Evolutionary conservation across 37 sponge, comb jelly and placozoan species (phyloP), one percentile per base, ranked within the genome.

Genomic region (Halisarca cf. caerulea): DNA sequence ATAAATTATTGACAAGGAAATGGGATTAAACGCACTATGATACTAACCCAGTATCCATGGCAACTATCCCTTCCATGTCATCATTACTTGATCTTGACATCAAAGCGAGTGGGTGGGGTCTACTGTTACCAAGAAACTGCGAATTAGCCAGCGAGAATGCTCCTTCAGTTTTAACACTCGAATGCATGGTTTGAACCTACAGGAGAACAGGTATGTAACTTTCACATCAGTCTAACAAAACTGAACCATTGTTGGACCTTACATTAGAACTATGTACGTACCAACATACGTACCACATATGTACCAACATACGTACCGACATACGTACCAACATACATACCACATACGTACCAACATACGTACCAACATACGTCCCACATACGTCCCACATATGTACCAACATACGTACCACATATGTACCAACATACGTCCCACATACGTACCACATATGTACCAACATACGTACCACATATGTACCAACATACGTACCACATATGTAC

Each of bases 361-460:
- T 5, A 72, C 42, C 5, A 6, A 38, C 57, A 80, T 34, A 28
- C 36, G 6, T 3, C 5, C 25, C 42, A 45, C 28, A 53, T n/a
- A n/a, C n/a, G n/a, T n/a, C n/a, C n/a, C 23, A 32, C 53, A 54
- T 4, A 43, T 11, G 44, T 18, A 4, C 59, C 1, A 1, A 14
- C 32, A 57, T 36, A 80, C 53, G 1, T 59, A 80, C 60, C n/a
- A n/a, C n/a, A n/a, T n/a, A n/a, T n/a, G 8, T 33, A 80, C 60
- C 4, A 3, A 64, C 70, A 38, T 69, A 64, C 45, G 2, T n/a
- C 70, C 66, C 70, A 82, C 83, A 64, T 45, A 66, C 83, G 36
- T 45, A 82, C 70, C 66, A 82, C 82, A 82, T 66, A 82, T 36
- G 66, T 66, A 82, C 82, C 66, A 59, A 82, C 66, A 83, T 72